Conservation (phyloP, 2,113 vertebrate genomes). For the Callaeas wilsoni region DNA sequence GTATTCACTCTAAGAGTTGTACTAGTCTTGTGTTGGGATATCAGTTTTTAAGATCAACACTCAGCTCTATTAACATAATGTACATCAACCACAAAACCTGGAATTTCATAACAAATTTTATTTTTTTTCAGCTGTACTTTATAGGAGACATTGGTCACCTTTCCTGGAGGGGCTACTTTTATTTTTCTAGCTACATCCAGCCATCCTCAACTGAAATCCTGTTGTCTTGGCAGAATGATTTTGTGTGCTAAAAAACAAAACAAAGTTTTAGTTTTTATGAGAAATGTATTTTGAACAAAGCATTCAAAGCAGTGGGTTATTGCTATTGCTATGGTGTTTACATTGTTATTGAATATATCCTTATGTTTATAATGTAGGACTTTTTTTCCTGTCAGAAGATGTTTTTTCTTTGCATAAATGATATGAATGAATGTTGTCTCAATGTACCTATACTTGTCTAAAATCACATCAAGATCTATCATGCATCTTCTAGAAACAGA, state of each 20-base stretch:
- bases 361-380: background rate
- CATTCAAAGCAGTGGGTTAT: background rate
- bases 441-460: background rate
- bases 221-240: background rate
- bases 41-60: background rate
- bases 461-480: background rate
- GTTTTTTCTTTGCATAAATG: background rate
- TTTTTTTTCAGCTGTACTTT: background rate
- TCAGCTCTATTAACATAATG: background rate
- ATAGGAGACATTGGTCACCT: background rate
- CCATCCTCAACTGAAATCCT: background rate
- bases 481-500: background rate
- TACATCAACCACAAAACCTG: background rate
- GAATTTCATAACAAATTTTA: background rate
- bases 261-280: background rate
- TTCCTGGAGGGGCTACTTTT: background rate
- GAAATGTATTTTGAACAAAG: background rate
- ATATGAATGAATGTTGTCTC: background rate
- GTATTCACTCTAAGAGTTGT: background rate
- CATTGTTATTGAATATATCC: background rate
- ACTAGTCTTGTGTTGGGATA: background rate
- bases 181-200: background rate
- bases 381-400: background rate
- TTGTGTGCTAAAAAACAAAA: background rate
- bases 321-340: background rate